Base-by-base conservation (phyloP, 2,888 invertebrate genomes). In the Brenthis ino region DNA sequence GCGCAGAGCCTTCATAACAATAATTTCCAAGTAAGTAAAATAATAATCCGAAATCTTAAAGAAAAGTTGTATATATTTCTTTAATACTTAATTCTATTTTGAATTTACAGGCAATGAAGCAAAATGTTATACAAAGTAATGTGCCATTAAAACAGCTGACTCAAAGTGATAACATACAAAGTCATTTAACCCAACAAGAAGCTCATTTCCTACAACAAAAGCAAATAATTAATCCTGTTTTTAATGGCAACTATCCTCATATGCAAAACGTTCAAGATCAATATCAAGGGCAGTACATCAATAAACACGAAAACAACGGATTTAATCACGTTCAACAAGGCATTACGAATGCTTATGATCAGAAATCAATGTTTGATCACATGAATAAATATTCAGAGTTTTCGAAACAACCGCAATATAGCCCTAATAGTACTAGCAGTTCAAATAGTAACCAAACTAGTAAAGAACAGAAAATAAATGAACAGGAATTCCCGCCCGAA, bases 401-500 rank as follows among this genome's bases (percentile, higher is more conserved):
- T 77, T 82, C 93, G 66, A 91, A 93, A 78, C 90, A 90, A 75
- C 89, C 91, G 20, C 93, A 94, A 73, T 94, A 95, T 76, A 94
- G 94, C 79, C 94, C 94, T 72, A 94, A 91, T 79, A 93, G 92
- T 75, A 92, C 90, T 67, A 91, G 90, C 79, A 93, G 92, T 81
- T 91, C 92, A 11, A 92, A 89, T 78, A 92, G 91, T 75, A 92
- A 90, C 70, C 93, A 92, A 86, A 88, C 87, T 50, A 86, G 88
- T 16, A 93, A 92, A 81, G 93, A 92, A 75, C 79, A 88, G 57
- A 93, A 91, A 83, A 89, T 90, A 77, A 93, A 89, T 76, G 93
- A 91, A 78, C 93, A 93, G 79, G 94, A 95, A 79, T 93, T 93
- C 75, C 87, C 94, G 24, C 94, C 95, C 67, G 95, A 96, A 80